Percentiles rank a stretch among this genome's conserved stretches.
These are phyloP conservation scores for Hypselothyrea guttata DNA, from an alignment of 2,888 invertebrate genomes.

Conservation along the genomic window DNA sequence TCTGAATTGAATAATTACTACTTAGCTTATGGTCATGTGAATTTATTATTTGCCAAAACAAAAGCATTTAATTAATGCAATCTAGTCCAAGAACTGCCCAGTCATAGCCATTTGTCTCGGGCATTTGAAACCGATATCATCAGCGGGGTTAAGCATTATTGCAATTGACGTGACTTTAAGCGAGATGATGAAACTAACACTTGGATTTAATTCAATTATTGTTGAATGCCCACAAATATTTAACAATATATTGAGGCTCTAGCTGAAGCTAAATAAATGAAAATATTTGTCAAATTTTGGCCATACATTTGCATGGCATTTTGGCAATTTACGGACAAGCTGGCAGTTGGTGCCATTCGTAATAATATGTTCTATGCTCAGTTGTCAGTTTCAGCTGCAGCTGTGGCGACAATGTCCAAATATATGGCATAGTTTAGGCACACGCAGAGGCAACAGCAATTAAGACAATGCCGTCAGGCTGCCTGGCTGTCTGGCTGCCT, in stretches of 20 bases:
- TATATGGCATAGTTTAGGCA: slow-evolving; percentile 14
- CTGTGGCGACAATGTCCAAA: slow-evolving; percentile 31
- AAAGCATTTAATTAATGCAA: slow-evolving; percentile 46
- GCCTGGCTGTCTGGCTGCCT: slow-evolving; percentile 15
- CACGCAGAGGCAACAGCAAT: slow-evolving; percentile 26
- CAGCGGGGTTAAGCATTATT: too few relatives aligned
- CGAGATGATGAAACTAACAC: too few relatives aligned
- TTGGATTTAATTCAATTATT: background rate
- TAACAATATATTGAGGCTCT: too few relatives aligned
- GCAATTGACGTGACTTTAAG: too few relatives aligned
- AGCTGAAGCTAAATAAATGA: too few relatives aligned
- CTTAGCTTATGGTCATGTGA: slow-evolving; percentile 13
- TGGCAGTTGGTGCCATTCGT: slow-evolving; percentile 11
- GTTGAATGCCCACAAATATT: background rate
- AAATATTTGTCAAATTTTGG: too few relatives aligned
- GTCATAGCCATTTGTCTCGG: slow-evolving; percentile 62
- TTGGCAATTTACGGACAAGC: background rate
- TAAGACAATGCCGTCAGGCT: slow-evolving; percentile 17
- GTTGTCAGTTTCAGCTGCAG: slow-evolving; percentile 62
- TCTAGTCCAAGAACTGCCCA: background rate
- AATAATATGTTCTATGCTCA: slow-evolving; percentile 4
- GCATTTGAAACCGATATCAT: slow-evolving; percentile 14
- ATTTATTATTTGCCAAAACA: slow-evolving; percentile 30
- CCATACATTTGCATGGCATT: too few relatives aligned
- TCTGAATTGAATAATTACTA: slow-evolving; percentile 38